These are phyloP conservation scores for Lophius piscatorius DNA, from an alignment of 2,113 vertebrate species.

Conservation along the genomic window DNA sequence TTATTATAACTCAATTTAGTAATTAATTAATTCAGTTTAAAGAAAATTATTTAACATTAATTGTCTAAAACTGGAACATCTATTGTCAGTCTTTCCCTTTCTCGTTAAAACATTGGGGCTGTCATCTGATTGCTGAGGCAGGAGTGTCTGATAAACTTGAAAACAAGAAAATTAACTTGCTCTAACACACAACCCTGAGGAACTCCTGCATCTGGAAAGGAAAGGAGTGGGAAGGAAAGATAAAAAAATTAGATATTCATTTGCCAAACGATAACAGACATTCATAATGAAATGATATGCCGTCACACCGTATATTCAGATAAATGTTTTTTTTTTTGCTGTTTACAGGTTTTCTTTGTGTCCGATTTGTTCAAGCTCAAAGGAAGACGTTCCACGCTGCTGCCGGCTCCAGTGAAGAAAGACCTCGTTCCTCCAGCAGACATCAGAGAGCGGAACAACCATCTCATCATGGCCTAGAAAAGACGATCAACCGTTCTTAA, in stretches of 20 bases:
- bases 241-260: too few species aligned
- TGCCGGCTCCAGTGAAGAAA: slow-evolving; percentile 65
- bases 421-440: slow-evolving; percentile 68
- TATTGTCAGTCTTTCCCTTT: too few species aligned
- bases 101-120: too few species aligned
- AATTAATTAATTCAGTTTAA: too few species aligned
- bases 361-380: slow-evolving; percentile 76
- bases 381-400: slow-evolving; percentile 55
- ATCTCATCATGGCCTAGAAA: slow-evolving; percentile 72
- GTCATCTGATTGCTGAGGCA: too few species aligned
- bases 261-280: too few species aligned
- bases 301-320: neutral
- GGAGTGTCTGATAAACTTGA: too few species aligned
- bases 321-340: neutral
- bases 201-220: neutral
- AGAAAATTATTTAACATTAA: too few species aligned
- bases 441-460: slow-evolving; percentile 73
- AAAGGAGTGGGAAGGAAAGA: neutral
- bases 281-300: too few species aligned
- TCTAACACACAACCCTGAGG: slow-evolving; percentile 1
- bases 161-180: neutral
- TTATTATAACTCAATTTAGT: too few species aligned
- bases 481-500: slow-evolving; percentile 14
- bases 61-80: neutral
- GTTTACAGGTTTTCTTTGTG: slow-evolving; percentile 72